A percentile compares a stretch with the other conserved stretches of the same genome.
phyloP scores from a whole-genome alignment of 2,113 vertebrate species.

The Shinisaurus crocodilurus region DNA sequence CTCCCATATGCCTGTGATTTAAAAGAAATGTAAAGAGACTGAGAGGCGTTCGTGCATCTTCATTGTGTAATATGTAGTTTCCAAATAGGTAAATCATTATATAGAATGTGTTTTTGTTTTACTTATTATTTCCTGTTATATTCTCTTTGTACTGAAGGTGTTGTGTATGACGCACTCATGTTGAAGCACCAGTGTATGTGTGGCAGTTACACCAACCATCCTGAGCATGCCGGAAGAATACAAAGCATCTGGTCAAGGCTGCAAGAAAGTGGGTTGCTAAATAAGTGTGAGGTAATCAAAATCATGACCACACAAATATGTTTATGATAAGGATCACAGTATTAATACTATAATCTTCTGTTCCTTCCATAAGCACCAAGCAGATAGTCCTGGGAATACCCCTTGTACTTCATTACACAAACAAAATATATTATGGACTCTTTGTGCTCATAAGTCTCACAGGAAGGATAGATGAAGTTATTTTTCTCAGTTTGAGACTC shows the following conservation, averaged over 20 bases:
- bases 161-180: constrained; percentile 83
- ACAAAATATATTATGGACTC: not conserved
- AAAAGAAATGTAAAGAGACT: not conserved
- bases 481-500: not conserved
- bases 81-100: too few species aligned
- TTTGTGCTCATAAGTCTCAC: not conserved
- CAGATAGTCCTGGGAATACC: constrained; percentile 13
- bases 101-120: constrained; percentile 20
- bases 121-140: constrained; percentile 27
- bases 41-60: not conserved
- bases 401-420: not conserved
- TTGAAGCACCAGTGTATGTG: constrained; percentile 85
- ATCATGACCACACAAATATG: not conserved
- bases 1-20: not conserved
- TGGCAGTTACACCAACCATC: constrained; percentile 79
- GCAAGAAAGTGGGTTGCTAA: constrained; percentile 83
- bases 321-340: constrained; percentile 8
- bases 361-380: not conserved
- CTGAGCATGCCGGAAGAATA: constrained; percentile 82
- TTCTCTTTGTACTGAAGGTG: constrained; percentile 72
- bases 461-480: not conserved
- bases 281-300: constrained; percentile 82
- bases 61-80: not conserved
- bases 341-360: not conserved
- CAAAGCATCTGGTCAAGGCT: constrained; percentile 87